Base-by-base conservation (phyloP, 2,797 vertebrate species). In the Schizopygopsis pylzovi region DNA sequence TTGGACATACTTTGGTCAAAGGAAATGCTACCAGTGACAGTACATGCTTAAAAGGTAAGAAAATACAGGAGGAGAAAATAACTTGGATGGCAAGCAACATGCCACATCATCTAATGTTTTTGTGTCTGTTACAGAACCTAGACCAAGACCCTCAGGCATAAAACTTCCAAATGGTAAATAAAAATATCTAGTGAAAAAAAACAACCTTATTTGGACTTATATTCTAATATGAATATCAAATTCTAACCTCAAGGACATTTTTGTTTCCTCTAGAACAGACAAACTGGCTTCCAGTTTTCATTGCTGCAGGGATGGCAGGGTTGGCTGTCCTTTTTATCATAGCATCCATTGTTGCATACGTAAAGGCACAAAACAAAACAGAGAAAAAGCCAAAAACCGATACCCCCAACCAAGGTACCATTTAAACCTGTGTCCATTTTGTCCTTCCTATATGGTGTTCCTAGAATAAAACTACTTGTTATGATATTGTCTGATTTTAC, bases 1-100 rank as follows among this genome's bases (percentile, higher is more conserved):
- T 79, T 28, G 49, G 81, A 54, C n/a, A 93, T 1, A 0, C 0
- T 0, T 86, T 93, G 4, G 56, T 81, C 8, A 1, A 6, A 0
- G 95, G 94, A 63, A 68, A 89, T 28, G 85, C 79, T 12, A 39
- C 81, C 1, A 90, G 15, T 49, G 94, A 96, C 90, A 90, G 72
- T 2, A 79, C n/a, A 22, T 96, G 95, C 61, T 54, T 18, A 8
- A 0, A 41, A 16, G 39, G 59, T 67, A 68, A 28, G 25, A 25
- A 39, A 13, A 45, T 39, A 56, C 33, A 70, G 22, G 4, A n/a
- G 15, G 41, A 41, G 18, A 49, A 52, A 1, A 20, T 22, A 65
- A 73, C 16, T 65, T 54, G 6, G 18, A 52, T 68, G 15, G 25
- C 11, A 52, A 83, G 41, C 13, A 37, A 49, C 22, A 70, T 15